Evolutionary conservation across 2,797 vertebrate genomes (phyloP), one percentile per base, ranked within the genome.

Genomic region (Ibycter americanus): DNA sequence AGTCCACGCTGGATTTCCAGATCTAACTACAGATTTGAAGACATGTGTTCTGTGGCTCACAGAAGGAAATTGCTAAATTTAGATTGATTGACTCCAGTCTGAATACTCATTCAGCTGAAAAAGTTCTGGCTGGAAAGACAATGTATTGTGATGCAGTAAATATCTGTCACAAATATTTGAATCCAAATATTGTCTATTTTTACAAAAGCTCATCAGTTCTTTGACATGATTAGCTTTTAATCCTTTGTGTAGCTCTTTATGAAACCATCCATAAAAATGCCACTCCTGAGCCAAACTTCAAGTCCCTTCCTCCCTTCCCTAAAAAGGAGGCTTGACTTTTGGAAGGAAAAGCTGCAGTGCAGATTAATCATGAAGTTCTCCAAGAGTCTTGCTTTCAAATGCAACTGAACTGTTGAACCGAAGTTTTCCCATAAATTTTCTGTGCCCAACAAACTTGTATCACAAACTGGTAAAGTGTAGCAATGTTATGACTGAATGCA

Each of bases 181-280:
- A 80, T 95, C 63, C 92, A 94, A 96, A 94, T 89, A 90, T 79
- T 90, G 73, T 93, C 81, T 96, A 85, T 96, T 96, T 96, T 96
- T 92, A 89, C 56, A 92, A 93, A 96, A 93, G 66, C 77, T 94
- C 63, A 94, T 85, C 65, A 82, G 51, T 87, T 89, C 61, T 78
- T 56, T 91, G 78, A 95, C 85, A 90, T 1, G 47, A 86, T 83
- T 83, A 83, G 47, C 32, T 51, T 90, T 84, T 91, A 83, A 47
- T 89, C 72, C 61, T 65, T 91, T 91, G 59, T 91, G 46, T 73
- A 21, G 26, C 11, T 91, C 47, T 87, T 90, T 77, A 58, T 87
- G 65, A 83, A 83, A 76, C 38, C 6, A 54, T 55, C 88, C 71
- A 65, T 92, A 81, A 94, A 95, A 93, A 94, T 87, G 31, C 18